These are phyloP conservation scores for Brevimyrus niger DNA, from an alignment of 2,113 vertebrate genomes.

Conservation along the genomic window DNA sequence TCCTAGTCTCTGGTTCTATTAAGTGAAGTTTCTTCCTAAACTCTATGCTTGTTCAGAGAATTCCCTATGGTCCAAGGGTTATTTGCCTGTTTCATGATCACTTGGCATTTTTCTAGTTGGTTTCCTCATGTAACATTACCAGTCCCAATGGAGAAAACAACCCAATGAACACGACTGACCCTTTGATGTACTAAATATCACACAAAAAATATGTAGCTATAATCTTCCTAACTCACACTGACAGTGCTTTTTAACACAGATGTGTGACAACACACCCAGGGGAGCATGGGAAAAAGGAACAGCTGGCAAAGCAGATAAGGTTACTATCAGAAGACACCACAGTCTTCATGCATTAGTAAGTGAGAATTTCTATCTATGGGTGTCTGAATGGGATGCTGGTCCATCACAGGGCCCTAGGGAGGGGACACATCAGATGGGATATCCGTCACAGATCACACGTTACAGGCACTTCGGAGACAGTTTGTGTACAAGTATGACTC, in stretches of 20 bases:
- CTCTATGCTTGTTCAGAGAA: background rate
- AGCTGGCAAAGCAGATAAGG: background rate
- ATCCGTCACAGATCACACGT: background rate
- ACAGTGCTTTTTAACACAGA: background rate
- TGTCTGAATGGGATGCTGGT: background rate
- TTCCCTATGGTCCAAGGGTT: background rate
- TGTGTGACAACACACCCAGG: background rate
- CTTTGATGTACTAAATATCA: background rate
- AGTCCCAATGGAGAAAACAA: background rate
- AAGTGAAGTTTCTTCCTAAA: background rate
- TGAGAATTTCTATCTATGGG: background rate
- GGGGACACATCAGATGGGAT: background rate
- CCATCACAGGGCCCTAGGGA: background rate
- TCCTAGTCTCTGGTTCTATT: background rate
- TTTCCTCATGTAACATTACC: background rate
- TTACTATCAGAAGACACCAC: background rate
- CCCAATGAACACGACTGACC: background rate
- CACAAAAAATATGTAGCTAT: background rate
- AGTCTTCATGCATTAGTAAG: background rate
- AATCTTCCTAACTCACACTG: background rate
- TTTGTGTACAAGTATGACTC: background rate
- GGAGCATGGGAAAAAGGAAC: background rate
- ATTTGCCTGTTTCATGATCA: background rate
- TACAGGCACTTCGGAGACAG: background rate
- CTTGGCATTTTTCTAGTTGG: background rate